Conservation (phyloP, 2,113 vertebrate genomes). For the Silurus meridionalis region DNA sequence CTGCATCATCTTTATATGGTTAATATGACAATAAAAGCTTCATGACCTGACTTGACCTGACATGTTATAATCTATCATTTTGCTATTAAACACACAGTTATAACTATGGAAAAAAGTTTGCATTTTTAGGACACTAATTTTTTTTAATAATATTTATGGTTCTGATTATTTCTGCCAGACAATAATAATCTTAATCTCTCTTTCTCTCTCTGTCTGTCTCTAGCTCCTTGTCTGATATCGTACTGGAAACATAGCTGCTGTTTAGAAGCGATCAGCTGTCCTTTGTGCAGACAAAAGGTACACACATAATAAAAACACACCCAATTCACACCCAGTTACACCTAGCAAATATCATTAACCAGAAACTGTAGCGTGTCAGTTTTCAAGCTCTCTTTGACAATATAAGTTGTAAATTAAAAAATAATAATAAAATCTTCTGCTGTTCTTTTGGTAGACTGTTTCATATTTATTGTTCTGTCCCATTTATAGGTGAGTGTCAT, state of each 20-base stretch:
- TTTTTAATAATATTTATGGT: background rate
- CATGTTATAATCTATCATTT: background rate
- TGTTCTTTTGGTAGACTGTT: background rate
- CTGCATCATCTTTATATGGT: too few relatives aligned
- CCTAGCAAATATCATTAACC: background rate
- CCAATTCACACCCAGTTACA: background rate
- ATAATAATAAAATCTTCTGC: too few relatives aligned
- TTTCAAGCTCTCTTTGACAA: background rate
- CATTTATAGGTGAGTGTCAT: constrained; percentile 69
- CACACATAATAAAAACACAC: background rate
- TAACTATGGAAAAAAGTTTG: background rate
- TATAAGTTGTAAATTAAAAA: background rate
- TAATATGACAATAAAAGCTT: too few relatives aligned
- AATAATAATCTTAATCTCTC: background rate
- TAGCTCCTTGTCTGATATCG: constrained; percentile 79
- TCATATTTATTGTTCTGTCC: background rate
- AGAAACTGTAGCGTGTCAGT: background rate
- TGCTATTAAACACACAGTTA: background rate
- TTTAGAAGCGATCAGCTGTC: constrained; percentile 78
- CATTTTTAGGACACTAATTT: background rate
- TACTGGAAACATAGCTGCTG: constrained; percentile 82
- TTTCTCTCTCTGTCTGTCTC: constrained; percentile 45
- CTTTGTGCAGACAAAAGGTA: constrained; percentile 85
- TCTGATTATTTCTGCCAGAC: background rate
- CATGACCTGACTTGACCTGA: too few relatives aligned